Conservation (phyloP, 2,113 vertebrate species). For the Crotalus helleri region DNA sequence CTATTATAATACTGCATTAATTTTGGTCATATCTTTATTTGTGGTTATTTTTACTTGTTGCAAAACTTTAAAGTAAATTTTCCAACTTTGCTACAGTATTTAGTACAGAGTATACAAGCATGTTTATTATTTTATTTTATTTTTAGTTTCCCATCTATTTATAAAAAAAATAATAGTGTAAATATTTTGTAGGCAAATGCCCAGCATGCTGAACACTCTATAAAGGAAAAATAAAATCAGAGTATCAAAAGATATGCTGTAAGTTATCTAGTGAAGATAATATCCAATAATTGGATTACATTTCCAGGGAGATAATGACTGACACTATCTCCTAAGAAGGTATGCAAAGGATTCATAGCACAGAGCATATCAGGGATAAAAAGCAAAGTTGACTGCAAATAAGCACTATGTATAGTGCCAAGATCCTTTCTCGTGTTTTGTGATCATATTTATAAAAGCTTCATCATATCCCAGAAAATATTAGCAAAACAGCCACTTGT, state of each 20-base stretch:
- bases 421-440: background rate
- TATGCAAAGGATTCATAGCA: background rate
- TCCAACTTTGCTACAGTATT: background rate
- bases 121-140: background rate
- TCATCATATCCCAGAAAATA: background rate
- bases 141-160: background rate
- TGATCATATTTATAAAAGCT: background rate
- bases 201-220: background rate
- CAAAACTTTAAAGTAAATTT: background rate
- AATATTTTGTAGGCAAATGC: background rate
- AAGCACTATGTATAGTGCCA: background rate
- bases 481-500: background rate
- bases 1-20: background rate
- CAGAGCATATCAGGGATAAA: background rate
- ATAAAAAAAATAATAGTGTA: background rate
- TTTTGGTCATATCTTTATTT: background rate
- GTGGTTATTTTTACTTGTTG: background rate
- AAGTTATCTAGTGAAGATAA: background rate
- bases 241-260: background rate
- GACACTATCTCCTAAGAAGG: background rate
- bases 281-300: background rate
- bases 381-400: background rate
- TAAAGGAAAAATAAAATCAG: background rate
- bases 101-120: background rate
- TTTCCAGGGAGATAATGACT: background rate